Evolutionary conservation across 2,888 invertebrate genomes (phyloP).

Genomic region (Anorthoa munda): DNA sequence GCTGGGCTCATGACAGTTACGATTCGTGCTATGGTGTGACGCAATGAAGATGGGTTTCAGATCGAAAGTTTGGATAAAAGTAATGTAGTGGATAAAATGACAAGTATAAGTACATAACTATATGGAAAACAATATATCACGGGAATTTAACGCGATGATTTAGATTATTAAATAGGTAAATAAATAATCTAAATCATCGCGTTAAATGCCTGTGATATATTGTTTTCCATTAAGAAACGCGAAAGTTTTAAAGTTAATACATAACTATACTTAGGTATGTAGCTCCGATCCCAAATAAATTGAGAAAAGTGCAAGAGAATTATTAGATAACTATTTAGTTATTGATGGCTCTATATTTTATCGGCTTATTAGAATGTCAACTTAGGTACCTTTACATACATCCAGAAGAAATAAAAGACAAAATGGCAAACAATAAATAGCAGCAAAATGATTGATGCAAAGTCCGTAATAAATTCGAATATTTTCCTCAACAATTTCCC

Average conservation of each 20-base stretch:
- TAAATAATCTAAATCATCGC: too few relatives aligned
- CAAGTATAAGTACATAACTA: not conserved
- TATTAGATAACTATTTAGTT: not conserved
- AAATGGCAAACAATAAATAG: not conserved
- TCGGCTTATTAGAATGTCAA: not conserved
- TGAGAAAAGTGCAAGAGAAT: not conserved
- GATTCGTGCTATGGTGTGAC: constrained; percentile 30
- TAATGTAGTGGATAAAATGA: constrained; percentile 1
- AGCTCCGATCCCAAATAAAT: not conserved
- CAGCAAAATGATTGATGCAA: too few relatives aligned
- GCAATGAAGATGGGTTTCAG: constrained; percentile 39
- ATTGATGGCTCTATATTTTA: not conserved
- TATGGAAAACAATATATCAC: too few relatives aligned
- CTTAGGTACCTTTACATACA: not conserved
- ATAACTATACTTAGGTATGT: not conserved
- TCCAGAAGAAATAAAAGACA: not conserved
- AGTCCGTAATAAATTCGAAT: not conserved
- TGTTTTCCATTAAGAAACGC: too few relatives aligned
- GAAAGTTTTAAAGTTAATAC: too few relatives aligned
- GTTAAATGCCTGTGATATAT: too few relatives aligned
- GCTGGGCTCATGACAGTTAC: constrained; percentile 29
- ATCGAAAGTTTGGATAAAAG: constrained; percentile 36
- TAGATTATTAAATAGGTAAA: too few relatives aligned
- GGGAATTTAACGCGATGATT: too few relatives aligned
- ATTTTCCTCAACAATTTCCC: not conserved